These are phyloP conservation scores for Chloropsis cyanopogon DNA, from an alignment of 2,113 vertebrate species.

Conservation along the genomic window DNA sequence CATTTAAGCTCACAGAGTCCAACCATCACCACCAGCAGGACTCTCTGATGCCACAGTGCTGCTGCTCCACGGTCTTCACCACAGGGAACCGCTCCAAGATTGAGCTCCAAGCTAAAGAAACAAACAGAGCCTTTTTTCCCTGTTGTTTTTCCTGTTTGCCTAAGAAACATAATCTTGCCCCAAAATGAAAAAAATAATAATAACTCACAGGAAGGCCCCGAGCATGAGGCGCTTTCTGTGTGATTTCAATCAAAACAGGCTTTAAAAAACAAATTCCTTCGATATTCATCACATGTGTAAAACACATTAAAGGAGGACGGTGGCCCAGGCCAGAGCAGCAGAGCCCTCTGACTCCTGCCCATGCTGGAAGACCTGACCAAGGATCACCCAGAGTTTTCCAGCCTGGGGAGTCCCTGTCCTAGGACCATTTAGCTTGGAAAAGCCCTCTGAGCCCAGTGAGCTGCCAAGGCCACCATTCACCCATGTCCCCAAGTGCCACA, in stretches of 20 bases:
- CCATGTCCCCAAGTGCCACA: background rate
- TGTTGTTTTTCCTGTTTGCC: constrained; percentile 64
- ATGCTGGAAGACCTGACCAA: background rate
- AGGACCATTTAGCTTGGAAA: background rate
- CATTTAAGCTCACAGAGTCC: background rate
- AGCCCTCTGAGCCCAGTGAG: background rate
- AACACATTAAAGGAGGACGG: constrained; percentile 24
- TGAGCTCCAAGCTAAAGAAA: constrained; percentile 50
- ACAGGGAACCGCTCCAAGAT: background rate
- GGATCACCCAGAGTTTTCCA: background rate
- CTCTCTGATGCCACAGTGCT: background rate
- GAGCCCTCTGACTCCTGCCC: background rate
- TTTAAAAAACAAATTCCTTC: constrained; percentile 61
- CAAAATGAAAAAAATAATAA: constrained; percentile 60
- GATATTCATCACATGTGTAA: constrained; percentile 35
- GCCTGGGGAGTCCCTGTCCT: background rate
- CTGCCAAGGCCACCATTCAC: background rate
- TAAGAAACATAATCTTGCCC: constrained; percentile 58
- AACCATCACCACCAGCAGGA: background rate
- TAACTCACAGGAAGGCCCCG: constrained; percentile 52
- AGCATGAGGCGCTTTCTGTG: constrained; percentile 21
- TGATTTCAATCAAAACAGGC: constrained; percentile 60
- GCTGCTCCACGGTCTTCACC: background rate
- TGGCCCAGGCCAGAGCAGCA: background rate
- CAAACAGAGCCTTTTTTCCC: constrained; percentile 53